Evolutionary conservation across 1,140 invertebrate genomes (phyloP), one percentile per base, ranked within the genome.

Genomic region (Coelopa frigida): DNA sequence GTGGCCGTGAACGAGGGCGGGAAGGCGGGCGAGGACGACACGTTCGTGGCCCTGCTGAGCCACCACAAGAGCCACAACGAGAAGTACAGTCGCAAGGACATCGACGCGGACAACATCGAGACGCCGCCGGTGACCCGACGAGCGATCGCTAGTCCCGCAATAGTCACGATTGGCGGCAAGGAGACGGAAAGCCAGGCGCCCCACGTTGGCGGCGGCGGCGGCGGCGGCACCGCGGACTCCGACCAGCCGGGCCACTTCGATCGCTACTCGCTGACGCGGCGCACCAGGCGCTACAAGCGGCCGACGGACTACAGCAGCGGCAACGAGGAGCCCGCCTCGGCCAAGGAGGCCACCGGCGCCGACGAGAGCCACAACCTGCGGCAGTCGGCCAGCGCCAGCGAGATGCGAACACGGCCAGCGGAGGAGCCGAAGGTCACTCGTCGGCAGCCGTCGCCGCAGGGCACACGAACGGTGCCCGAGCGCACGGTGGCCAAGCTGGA

Each of bases 81-180:
- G 64, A 79, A 51, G 70, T 72, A 57, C 52, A 84, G 87, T 54
- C 84, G 83, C 58, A 81, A 86, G 20, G 87, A 91, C 60, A 89
- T 91, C 10, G 89, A 93, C 63, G 87, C 87, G 3, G 89, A 93
- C 52, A 93, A 93, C 53, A 87, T 91, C 14, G 88, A 92, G 74
- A 91, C 89, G 5, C 88, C 89, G 5, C 88, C 88, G 1, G 83
- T 81, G 0, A 84, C 81, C 10, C 75, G 88, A 44, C 79, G 82
- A 57, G 64, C 60, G 36, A 72, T 74, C 3, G 21, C 32, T 46
- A 47, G 32, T 23, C 46, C 37, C 37, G 66, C 63, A 14, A 53
- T 66, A 40, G 58, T 66, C 5, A 66, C 58, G 0, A 54, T 66
- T 6, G 62, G 57, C 43, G 45, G 59, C 29, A 55, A 55, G 14